Conservation (phyloP, 2,113 vertebrate genomes). For the Dromiciops gliroides region DNA sequence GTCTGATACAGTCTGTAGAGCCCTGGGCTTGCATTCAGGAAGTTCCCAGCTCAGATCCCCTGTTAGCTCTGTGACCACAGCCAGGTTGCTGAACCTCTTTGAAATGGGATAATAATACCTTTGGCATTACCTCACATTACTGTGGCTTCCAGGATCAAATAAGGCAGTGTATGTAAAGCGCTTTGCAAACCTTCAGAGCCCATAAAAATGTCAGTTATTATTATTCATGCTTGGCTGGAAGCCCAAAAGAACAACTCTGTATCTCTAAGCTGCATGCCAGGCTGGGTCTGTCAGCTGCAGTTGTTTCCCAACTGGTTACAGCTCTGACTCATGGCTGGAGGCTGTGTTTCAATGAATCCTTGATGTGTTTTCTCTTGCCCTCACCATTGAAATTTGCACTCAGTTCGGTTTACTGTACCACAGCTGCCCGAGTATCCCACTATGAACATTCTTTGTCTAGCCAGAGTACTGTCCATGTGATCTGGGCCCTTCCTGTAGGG, state of each 20-base stretch:
- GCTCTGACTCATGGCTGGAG: neutral
- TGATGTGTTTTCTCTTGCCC: neutral
- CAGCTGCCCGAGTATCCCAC: neutral
- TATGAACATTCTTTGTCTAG: neutral
- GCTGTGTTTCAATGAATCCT: neutral
- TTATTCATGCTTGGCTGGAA: neutral
- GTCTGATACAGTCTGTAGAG: neutral
- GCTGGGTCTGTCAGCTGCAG: neutral
- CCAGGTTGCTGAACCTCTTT: neutral
- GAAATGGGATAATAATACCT: neutral
- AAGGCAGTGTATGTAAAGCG: neutral
- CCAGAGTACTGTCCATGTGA: neutral
- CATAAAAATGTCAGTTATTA: neutral
- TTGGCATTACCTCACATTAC: neutral
- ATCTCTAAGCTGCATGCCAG: neutral
- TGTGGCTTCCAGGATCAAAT: neutral
- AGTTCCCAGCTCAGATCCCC: neutral
- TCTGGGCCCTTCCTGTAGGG: neutral
- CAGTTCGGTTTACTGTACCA: neutral
- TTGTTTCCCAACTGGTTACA: neutral
- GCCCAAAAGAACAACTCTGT: neutral
- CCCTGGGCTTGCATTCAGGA: neutral
- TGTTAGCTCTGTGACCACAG: neutral
- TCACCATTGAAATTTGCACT: neutral
- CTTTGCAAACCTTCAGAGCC: conserved; percentile 16